phyloP scores from a whole-genome alignment of 2,113 vertebrate species.

The Smithornis capensis region DNA sequence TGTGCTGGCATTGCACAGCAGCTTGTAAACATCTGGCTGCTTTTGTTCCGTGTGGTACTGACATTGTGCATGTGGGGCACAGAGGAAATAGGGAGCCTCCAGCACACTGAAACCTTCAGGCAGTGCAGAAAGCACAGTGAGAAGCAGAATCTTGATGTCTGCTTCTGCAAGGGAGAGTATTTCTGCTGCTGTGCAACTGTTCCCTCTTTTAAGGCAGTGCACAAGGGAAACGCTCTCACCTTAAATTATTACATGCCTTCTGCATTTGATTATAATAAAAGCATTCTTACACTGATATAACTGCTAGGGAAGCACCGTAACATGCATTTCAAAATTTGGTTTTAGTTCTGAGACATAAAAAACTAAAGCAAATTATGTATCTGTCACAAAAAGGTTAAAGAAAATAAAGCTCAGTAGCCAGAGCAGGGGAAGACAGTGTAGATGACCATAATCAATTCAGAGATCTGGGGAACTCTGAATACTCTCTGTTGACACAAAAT shows the following conservation, averaged over 20 bases:
- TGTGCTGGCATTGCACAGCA: not conserved
- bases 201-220: not conserved
- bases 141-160: not conserved
- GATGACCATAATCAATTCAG: not conserved
- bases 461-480: not conserved
- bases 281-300: not conserved
- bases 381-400: not conserved
- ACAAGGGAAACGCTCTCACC: not conserved
- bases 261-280: not conserved
- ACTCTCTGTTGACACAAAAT: not conserved
- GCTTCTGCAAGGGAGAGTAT: not conserved
- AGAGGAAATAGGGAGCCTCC: not conserved
- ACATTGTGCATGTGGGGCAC: accelerated
- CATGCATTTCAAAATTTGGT: not conserved
- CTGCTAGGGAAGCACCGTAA: not conserved
- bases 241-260: not conserved
- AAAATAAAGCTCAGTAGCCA: not conserved
- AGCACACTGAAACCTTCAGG: not conserved
- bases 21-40: not conserved
- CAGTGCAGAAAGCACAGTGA: not conserved
- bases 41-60: not conserved
- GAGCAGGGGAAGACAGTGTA: not conserved
- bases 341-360: not conserved
- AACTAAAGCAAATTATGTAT: not conserved
- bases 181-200: not conserved